phyloP scores from a whole-genome alignment of 2,113 vertebrate species.

The Leucoraja erinaceus region DNA sequence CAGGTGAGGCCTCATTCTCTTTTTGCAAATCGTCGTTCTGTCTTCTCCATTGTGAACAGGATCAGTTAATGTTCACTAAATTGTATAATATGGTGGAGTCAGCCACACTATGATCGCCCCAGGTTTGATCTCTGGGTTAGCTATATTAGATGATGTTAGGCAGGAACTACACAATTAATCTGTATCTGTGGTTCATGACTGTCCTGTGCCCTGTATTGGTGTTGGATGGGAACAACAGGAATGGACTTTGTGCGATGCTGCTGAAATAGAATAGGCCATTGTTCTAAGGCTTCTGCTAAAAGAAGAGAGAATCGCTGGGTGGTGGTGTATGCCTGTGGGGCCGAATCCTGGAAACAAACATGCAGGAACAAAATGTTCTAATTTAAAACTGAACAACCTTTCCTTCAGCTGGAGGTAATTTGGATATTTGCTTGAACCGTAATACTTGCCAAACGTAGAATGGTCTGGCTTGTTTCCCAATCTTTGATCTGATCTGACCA shows the following conservation, averaged over 20 bases:
- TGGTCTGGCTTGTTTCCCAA: not conserved
- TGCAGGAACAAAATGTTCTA: not conserved
- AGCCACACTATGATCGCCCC: not conserved
- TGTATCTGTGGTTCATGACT: not conserved
- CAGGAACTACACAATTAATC: not conserved
- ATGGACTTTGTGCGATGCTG: not conserved
- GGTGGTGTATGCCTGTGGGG: not conserved
- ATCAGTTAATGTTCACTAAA: not conserved
- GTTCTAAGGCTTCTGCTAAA: not conserved
- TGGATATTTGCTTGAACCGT: too few relatives aligned
- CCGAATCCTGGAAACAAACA: not conserved
- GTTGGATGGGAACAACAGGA: not conserved
- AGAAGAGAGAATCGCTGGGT: not conserved
- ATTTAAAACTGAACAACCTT: not conserved
- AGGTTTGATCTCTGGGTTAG: not conserved
- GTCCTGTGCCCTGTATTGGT: not conserved
- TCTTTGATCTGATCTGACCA: not conserved
- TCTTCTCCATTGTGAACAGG: not conserved
- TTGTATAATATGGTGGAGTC: not conserved
- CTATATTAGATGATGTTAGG: not conserved
- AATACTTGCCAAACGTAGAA: too few relatives aligned
- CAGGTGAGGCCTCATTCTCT: constrained; percentile 58
- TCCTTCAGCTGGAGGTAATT: too few relatives aligned
- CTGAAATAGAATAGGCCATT: not conserved
- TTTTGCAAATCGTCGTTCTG: not conserved